Base-by-base conservation (phyloP, 2,888 invertebrate species). In the Dioctria rufipes region DNA sequence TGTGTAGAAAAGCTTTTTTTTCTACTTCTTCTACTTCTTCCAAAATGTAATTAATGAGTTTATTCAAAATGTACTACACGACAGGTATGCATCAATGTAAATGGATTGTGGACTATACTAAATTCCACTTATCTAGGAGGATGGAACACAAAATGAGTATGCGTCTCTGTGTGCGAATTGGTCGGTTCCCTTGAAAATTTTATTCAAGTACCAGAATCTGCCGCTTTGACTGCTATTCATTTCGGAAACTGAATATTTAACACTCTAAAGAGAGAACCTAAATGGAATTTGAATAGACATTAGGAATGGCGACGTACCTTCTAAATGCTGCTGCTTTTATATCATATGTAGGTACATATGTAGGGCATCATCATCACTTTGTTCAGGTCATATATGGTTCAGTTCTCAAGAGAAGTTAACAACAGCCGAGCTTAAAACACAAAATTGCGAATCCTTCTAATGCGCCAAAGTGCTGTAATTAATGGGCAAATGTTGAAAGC, bases 391-490 rank as follows among this genome's bases (percentile, higher is more conserved):
- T 25, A 67, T 49, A 5, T n/a, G n/a, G n/a, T 13, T 37, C 40
- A 46, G 46, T 67, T 46, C 67, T 13, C 6, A 46, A 46, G 2
- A 51, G 11, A 51, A 6, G 11, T 2, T 11, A 51, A 9, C 11
- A 43, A 49, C 25, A 67, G 13, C n/a, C n/a, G n/a, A 6, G 4
- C 37, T 3, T n/a, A 37, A 43, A 46, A 25, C 67, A 49, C 67
- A 67, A 42, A 67, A 67, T 42, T 67, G 67, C 46, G 67, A 43
- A 37, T 67, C 46, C 67, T 49, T 43, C 43, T 67, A 67, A 67
- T 67, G 67, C 65, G 65, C 67, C 67, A 67, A 49, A 67, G 67
- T 67, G 67, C 67, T 67, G 46, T 67, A 67, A 67, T 67, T 67
- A 67, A 67, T 67, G 49, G 67, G 43, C 42, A 67, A 67, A 67